Evolutionary conservation across 2,797 vertebrate genomes (phyloP), one percentile per base, ranked within the genome.

Genomic region (Ibycter americanus): DNA sequence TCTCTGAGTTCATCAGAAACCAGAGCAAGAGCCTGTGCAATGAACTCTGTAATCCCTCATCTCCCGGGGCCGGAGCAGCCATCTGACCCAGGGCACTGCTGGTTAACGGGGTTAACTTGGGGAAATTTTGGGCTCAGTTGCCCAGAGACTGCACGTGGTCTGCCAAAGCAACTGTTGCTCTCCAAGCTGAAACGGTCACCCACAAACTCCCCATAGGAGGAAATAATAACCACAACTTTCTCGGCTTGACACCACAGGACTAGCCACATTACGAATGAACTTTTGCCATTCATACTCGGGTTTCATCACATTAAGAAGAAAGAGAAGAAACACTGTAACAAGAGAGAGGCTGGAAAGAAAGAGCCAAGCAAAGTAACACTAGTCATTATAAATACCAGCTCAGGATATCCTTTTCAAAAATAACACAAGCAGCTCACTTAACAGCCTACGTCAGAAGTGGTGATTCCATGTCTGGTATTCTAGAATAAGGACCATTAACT

Each of bases 151-250:
- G 49, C 68, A 10, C 8, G 6, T 31, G 47, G 46, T 72, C 77
- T 92, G 95, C 90, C 74, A 82, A 59, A 74, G 52, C 65, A 80
- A 70, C 49, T 54, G 34, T 11, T 95, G 34, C 79, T 89, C 79
- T 78, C 54, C 17, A 78, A 90, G 79, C 47, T 89, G 87, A 78
- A 59, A 93, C 54, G 87, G 56, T 61, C 92, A 78, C 92, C 96
- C 92, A 93, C 95, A 83, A 74, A 83, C 36, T 83, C 82, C 89
- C 89, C 82, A 26, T 42, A 95, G 79, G 82, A 93, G 91, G 95
- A 97, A 96, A 84, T 58, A 74, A 94, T 38, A 94, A 92, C 92
- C 93, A 76, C 81, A 96, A 92, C 93, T 94, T 94, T 90, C 95
- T 96, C 76, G 0, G 23, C 68, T 79, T 74, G 67, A 62, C 67